Evolutionary conservation across 92 coral and sea anemone species (phyloP).

Genomic region (Palythoa caribaeorum): DNA sequence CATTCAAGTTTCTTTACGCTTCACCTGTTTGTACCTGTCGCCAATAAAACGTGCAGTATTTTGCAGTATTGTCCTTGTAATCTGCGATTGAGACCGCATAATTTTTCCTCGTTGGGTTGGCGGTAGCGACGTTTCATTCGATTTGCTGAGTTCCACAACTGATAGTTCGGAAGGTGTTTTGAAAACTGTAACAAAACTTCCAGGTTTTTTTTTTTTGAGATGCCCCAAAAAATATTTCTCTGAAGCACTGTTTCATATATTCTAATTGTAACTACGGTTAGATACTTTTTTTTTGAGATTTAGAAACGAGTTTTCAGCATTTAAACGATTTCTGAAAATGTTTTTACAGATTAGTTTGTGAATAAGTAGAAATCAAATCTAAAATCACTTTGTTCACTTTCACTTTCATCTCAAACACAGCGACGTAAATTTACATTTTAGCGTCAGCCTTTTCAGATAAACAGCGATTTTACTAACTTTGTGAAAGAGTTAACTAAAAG

Average conservation of each 20-base stretch:
- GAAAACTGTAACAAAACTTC: not conserved
- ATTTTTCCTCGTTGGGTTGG: not conserved
- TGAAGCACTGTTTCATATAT: not conserved
- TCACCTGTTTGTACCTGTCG: not conserved
- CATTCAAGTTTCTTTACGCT: constrained; percentile 6
- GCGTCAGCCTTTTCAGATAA: not conserved
- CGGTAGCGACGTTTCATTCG: not conserved
- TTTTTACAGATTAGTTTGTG: not conserved
- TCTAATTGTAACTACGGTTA: not conserved
- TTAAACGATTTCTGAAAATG: not conserved
- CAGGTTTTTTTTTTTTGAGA: not conserved
- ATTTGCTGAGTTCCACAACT: not conserved
- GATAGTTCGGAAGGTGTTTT: not conserved
- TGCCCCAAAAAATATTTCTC: not conserved
- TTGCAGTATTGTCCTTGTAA: not conserved
- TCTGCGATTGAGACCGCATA: not conserved
- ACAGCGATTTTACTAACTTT: no score
- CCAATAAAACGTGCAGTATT: not conserved
- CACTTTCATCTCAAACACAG: not conserved
- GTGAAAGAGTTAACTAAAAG: no score
- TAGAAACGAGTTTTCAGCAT: not conserved
- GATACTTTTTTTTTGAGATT: no score
- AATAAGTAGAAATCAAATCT: constrained; percentile 1
- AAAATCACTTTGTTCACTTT: not conserved
- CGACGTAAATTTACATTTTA: not conserved